Evolutionary conservation across 30 jellyfish, hydroid and myxozoan genomes (phyloP).

Genomic region (Hydra vulgaris): DNA sequence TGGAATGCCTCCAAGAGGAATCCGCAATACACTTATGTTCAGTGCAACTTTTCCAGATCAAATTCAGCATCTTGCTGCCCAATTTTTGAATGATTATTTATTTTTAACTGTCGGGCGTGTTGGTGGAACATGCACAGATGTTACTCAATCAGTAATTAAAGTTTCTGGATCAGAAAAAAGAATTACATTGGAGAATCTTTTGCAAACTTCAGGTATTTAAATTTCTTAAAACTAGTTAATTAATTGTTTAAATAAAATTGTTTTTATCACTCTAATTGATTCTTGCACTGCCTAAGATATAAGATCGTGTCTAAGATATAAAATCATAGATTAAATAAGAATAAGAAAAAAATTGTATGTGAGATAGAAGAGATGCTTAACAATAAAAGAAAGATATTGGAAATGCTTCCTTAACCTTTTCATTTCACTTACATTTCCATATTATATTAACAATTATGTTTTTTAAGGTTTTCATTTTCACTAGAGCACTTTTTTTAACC

Average conservation of each 20-base stretch:
- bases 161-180: slow-evolving; percentile 70
- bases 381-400: too few species aligned
- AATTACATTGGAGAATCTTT: slow-evolving; percentile 52
- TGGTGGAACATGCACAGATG: slow-evolving; percentile 93
- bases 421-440: too few species aligned
- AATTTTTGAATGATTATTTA: slow-evolving; percentile 56
- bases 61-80: slow-evolving; percentile 88
- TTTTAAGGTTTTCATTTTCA: too few species aligned
- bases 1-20: slow-evolving; percentile 76
- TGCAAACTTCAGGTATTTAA: slow-evolving; percentile 52
- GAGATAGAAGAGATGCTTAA: too few species aligned
- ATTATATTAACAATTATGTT: too few species aligned
- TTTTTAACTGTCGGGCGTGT: slow-evolving; percentile 96
- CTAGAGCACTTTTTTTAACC: too few species aligned
- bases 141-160: slow-evolving; percentile 57
- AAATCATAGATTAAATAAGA: too few species aligned
- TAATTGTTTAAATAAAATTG: neutral
- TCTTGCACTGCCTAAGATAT: neutral
- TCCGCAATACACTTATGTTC: slow-evolving; percentile 78
- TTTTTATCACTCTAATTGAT: neutral
- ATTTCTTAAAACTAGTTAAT: neutral
- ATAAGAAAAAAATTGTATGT: too few species aligned
- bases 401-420: too few species aligned
- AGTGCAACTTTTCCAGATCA: slow-evolving; percentile 99
- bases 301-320: too few species aligned